Evolutionary conservation across 1,140 invertebrate genomes (phyloP), one percentile per base, ranked within the genome.

Genomic region (Catajapyx aquilonaris): DNA sequence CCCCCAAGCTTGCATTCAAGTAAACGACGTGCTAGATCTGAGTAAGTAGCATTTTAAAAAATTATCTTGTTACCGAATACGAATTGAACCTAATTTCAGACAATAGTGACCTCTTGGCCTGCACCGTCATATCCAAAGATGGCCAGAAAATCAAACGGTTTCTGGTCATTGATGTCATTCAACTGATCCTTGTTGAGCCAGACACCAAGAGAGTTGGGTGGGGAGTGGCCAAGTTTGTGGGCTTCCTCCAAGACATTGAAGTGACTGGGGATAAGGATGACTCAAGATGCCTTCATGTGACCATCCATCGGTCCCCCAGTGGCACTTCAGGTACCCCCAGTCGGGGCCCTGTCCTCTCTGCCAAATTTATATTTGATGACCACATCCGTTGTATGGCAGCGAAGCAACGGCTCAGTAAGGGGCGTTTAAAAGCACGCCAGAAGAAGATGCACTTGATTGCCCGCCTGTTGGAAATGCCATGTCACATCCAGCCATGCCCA

Each of bases 321-420:
- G 66, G 68, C 5, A 56, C 49, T n/a, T 37, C 41, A 11, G n/a
- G n/a, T n/a, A 42, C 71, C 0, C 60, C 64, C 16, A 78, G 75
- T 39, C 60, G 77, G 22, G 66, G 74, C 2, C 81, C 88, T 1
- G 53, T 93, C 5, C 61, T 96, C 5, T 74, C 79, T 13, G 83
- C 88, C 0, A 88, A 86, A 55, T 95, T 98, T 53, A 72, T 95
- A 31, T 98, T 98, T 53, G 93, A 98, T 54, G 94, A 99, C 62
- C 88, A 97, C 53, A 98, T 98, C 41, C 66, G 94, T 9, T 96
- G 90, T 54, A 90, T 94, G 85, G 86, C 87, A 21, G 87, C 84
- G 18, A 85, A 84, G 56, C 84, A 85, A 59, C 86, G 71, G 79
- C 54, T 81, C 38, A 71, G 68, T 11, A 80, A 79, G 57, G 94